A percentile compares a stretch with the other conserved stretches of the same genome.
phyloP scores from a whole-genome alignment of 1,140 invertebrate genomes.

The Neodiprion fabricii region DNA sequence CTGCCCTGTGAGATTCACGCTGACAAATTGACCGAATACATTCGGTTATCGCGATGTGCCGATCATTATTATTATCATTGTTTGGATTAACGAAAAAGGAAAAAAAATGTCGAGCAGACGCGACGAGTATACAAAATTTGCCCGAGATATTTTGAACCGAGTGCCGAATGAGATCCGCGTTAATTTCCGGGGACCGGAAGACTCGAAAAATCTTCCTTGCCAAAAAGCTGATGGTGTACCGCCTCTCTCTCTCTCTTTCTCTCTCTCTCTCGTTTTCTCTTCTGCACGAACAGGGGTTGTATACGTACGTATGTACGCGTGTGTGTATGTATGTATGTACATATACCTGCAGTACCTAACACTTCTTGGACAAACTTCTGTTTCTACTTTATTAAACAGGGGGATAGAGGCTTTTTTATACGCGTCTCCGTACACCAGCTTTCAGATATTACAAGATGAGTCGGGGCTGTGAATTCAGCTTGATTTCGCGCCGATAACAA shows the following conservation, averaged over 20 bases:
- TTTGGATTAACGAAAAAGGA: too few species aligned
- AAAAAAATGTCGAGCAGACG: too few species aligned
- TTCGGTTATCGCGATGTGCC: not conserved
- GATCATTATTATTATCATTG: too few species aligned
- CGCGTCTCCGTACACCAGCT: too few species aligned
- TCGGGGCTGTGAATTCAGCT: not conserved
- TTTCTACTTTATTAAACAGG: not conserved
- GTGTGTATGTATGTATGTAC: not conserved
- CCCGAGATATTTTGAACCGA: too few species aligned
- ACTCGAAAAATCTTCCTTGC: not conserved
- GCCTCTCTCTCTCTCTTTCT: too few species aligned
- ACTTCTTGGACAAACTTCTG: not conserved
- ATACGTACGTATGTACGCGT: not conserved
- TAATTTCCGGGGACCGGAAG: not conserved
- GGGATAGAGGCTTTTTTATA: too few species aligned
- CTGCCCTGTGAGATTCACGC: not conserved
- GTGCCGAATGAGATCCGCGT: not conserved
- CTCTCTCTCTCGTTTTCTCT: too few species aligned
- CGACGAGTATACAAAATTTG: too few species aligned
- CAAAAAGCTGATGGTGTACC: not conserved
- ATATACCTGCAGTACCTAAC: not conserved
- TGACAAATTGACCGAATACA: not conserved
- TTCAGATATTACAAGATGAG: too few species aligned
- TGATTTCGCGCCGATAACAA: not conserved
- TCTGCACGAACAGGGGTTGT: too few species aligned